Evolutionary conservation across 1,140 invertebrate genomes (phyloP).

Genomic region (Globodera ellingtonae): DNA sequence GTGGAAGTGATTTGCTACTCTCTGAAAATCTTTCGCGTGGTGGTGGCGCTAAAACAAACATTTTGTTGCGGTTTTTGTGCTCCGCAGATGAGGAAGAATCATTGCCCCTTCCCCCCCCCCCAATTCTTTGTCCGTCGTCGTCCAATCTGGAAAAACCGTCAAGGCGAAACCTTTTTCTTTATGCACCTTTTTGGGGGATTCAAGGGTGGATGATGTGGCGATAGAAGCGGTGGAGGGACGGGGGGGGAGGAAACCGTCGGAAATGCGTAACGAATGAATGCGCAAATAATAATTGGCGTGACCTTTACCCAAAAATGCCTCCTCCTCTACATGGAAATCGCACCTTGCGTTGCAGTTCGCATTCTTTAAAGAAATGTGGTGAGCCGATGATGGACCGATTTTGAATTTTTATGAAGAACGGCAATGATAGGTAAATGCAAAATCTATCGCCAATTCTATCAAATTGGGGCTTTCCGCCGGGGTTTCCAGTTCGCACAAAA

Average conservation of each 20-base stretch:
- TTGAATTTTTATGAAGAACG: background rate
- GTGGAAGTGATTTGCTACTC: background rate
- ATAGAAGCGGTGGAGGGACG: background rate
- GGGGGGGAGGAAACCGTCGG: background rate
- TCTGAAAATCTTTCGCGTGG: background rate
- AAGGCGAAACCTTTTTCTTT: conserved; percentile 1
- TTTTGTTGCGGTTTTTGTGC: conserved; percentile 2
- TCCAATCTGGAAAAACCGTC: background rate
- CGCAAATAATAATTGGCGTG: background rate
- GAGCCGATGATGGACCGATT: background rate
- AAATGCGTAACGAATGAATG: background rate
- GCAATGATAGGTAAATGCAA: background rate
- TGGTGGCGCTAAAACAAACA: background rate
- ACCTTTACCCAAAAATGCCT: background rate
- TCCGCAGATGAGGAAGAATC: background rate
- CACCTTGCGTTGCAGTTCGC: background rate
- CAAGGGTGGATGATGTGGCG: background rate
- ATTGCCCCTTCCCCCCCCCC: background rate
- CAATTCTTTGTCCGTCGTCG: background rate
- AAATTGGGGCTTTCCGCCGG: background rate
- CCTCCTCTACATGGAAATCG: background rate
- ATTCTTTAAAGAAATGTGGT: background rate
- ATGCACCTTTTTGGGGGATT: background rate
- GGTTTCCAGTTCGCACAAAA: background rate
- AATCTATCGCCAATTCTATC: background rate